Percentiles rank a stretch among this genome's conserved stretches.
These are phyloP conservation scores for Diceros bicornis DNA, from an alignment of 2,797 vertebrate species.

Conservation along the genomic window DNA sequence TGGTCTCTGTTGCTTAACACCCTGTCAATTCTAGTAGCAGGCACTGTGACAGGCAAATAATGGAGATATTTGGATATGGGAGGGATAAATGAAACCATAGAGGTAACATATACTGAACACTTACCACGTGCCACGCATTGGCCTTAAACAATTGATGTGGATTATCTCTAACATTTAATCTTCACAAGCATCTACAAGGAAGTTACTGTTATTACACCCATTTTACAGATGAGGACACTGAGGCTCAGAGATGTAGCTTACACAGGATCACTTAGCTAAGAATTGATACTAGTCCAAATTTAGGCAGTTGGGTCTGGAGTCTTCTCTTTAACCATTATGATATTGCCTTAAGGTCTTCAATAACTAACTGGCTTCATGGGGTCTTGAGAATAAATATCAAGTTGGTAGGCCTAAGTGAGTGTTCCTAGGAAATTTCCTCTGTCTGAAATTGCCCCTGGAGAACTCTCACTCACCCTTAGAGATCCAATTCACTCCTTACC, in stretches of 20 bases:
- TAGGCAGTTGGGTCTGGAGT: not conserved
- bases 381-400: not conserved
- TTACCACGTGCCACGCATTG: not conserved
- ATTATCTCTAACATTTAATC: constrained; percentile 15
- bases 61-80: not conserved
- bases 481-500: not conserved
- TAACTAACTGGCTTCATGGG: not conserved
- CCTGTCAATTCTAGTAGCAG: not conserved
- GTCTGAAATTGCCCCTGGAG: not conserved
- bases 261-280: not conserved
- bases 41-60: not conserved
- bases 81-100: not conserved
- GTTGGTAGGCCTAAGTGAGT: not conserved
- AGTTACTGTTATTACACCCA: not conserved
- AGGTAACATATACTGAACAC: not conserved
- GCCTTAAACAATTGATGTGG: not conserved
- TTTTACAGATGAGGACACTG: not conserved
- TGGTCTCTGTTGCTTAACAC: not conserved
- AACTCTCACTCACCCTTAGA: not conserved
- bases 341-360: not conserved
- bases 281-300: not conserved
- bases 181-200: not conserved
- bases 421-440: not conserved
- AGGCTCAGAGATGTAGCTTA: not conserved
- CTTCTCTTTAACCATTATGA: not conserved